A percentile compares a stretch with the other conserved stretches of the same genome.
phyloP scores from a whole-genome alignment of 2,113 vertebrate genomes.

The Triplophysa tibetana region DNA sequence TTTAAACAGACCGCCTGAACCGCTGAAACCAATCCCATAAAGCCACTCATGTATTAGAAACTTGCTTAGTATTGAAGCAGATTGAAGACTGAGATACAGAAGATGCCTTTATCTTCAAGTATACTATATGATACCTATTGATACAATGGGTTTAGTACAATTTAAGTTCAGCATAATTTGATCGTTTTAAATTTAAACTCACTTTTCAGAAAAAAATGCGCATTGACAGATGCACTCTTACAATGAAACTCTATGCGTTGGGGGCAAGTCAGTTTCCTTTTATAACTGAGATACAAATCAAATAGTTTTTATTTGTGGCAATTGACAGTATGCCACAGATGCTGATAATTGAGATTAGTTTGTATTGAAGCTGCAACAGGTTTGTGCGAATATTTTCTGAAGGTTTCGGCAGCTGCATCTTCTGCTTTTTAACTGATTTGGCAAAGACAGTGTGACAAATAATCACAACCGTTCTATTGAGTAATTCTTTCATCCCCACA shows the following conservation, averaged over 20 bases:
- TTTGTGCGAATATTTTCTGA: not conserved
- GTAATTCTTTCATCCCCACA: not conserved
- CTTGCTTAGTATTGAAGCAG: constrained; percentile 8
- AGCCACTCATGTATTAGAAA: not conserved
- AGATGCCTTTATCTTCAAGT: not conserved
- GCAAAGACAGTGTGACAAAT: constrained; percentile 20
- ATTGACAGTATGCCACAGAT: not conserved
- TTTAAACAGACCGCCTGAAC: constrained; percentile 20
- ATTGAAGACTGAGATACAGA: constrained; percentile 30
- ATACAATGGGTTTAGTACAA: not conserved
- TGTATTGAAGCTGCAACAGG: not conserved
- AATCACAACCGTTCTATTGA: constrained; percentile 2
- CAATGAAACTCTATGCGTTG: not conserved
- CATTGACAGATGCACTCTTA: not conserved
- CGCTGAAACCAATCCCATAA: not conserved
- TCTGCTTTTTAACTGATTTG: constrained; percentile 30
- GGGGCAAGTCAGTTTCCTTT: too few relatives aligned
- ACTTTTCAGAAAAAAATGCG: not conserved
- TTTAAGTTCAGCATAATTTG: not conserved
- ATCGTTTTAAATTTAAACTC: not conserved
- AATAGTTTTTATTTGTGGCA: not conserved
- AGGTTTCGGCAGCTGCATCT: constrained; percentile 50
- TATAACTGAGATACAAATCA: not conserved
- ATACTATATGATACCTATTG: too few relatives aligned
- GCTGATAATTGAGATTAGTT: not conserved